Evolutionary conservation across 1,140 invertebrate species (phyloP).

Genomic region (Zophobas morio): DNA sequence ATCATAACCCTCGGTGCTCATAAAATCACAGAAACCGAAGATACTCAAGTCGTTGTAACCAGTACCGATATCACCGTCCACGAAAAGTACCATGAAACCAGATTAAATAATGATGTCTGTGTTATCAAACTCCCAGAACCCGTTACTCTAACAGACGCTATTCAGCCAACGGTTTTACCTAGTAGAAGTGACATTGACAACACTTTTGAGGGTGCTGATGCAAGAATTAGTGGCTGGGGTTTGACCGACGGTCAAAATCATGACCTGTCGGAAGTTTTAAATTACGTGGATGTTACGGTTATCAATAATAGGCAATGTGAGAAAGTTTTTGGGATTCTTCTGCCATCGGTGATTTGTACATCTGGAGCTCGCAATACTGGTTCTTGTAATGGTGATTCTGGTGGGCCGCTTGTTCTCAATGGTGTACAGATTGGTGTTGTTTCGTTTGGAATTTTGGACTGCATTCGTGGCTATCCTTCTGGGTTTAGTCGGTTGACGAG

Average conservation of each 20-base stretch:
- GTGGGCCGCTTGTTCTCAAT: no score
- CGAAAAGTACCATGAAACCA: conserved; percentile 66
- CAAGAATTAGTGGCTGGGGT: conserved; percentile 65
- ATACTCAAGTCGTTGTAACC: conserved; percentile 46
- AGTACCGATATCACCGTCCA: conserved; percentile 66
- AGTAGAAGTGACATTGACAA: background rate
- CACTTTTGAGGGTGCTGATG: conserved; percentile 61
- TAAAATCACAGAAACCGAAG: conserved; percentile 58
- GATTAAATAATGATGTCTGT: conserved; percentile 70
- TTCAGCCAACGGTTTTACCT: conserved; percentile 43
- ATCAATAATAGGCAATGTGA: conserved; percentile 48
- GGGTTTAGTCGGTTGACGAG: no score
- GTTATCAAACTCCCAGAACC: conserved; percentile 67
- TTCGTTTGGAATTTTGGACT: no score
- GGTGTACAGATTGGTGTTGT: background rate
- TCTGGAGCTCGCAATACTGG: no score
- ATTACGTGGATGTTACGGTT: conserved; percentile 47
- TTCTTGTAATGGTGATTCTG: no score
- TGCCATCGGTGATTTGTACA: conserved; percentile 3
- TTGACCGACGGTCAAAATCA: conserved; percentile 61
- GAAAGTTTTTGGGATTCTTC: no score
- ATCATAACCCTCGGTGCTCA: conserved; percentile 54
- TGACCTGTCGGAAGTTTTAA: conserved; percentile 32
- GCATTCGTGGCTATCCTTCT: no score
- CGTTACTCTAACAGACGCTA: conserved; percentile 50